Base-by-base conservation (phyloP, 2,113 vertebrate genomes). In the Tauraco erythrolophus region DNA sequence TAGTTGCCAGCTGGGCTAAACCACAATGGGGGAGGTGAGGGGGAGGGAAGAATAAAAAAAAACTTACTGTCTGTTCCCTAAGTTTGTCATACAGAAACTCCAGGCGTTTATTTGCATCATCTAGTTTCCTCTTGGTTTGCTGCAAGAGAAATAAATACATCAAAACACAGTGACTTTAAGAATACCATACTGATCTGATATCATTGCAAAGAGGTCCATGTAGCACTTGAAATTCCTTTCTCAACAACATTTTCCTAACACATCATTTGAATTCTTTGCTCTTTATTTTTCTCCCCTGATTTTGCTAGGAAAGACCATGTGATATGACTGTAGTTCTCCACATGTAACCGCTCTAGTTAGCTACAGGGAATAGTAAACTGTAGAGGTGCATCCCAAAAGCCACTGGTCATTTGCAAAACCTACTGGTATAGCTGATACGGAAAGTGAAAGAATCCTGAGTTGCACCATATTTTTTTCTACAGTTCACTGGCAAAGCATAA, bases 71-170 rank as follows among this genome's bases (percentile, higher is more conserved):
- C 96, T 99, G 99, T 88, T 99, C 99, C 96, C 99, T 97, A 83
- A 99, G 99, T 98, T 99, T 99, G 97, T 99, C 99, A 53, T 99
- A 99, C 1, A 99, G 99, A 81, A 98, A 98, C 91, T 99, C 99
- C 95, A 99, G 97, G 53, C 99, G 99, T 90, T 99, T 99, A 97
- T 98, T 99, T 43, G 99, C 99, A 70, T 99, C 99, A 51, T 99
- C 99, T n/a, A 99, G 97, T 94, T 99, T 99, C 97, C 99, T 99
- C 98, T 98, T 99, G 39, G 99, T 99, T 99, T 99, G 99, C 99
- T 99, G 97, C 57, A 89, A 96, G 54, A 95, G 50, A 97, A 61
- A 78, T 4, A 37, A 69, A 88, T 8, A n/a, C 30, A 68, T 57
- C 50, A 65, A 19, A 48, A 11, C 25, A 62, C 21, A 37, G 33